Conservation (phyloP, 2,797 vertebrate species). For the Cyprinodon diabolis region DNA sequence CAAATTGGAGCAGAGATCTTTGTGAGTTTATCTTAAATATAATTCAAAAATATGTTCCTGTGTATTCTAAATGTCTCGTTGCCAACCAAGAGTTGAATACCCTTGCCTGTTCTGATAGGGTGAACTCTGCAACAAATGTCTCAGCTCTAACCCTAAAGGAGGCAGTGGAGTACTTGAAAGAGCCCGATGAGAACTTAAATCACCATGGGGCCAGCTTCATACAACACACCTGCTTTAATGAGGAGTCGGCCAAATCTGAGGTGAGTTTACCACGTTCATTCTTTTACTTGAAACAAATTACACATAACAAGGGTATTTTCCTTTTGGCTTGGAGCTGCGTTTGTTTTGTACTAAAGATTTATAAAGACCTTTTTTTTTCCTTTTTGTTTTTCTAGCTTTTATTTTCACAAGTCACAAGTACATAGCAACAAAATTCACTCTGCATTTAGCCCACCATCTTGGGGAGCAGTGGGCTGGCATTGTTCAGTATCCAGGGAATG, state of each 20-base stretch:
- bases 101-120: constrained; percentile 46
- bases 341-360: neutral
- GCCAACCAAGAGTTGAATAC: neutral
- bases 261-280: constrained; percentile 58
- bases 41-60: neutral
- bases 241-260: constrained; percentile 87
- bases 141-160: constrained; percentile 84
- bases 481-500: no score
- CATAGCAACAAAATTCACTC: no score
- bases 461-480: no score
- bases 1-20: constrained; percentile 40
- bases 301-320: neutral
- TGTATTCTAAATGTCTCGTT: neutral
- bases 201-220: constrained; percentile 89
- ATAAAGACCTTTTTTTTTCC: neutral
- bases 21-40: constrained; percentile 60
- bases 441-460: no score
- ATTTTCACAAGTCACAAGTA: no score
- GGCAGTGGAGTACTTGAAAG: constrained; percentile 84
- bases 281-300: neutral
- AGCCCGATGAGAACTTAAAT: constrained; percentile 80
- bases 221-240: constrained; percentile 88
- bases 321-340: neutral
- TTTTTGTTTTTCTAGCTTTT: no score
- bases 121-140: constrained; percentile 59